These are phyloP conservation scores for Pao palembangensis DNA, from an alignment of 2,113 vertebrate species.

Conservation along the genomic window DNA sequence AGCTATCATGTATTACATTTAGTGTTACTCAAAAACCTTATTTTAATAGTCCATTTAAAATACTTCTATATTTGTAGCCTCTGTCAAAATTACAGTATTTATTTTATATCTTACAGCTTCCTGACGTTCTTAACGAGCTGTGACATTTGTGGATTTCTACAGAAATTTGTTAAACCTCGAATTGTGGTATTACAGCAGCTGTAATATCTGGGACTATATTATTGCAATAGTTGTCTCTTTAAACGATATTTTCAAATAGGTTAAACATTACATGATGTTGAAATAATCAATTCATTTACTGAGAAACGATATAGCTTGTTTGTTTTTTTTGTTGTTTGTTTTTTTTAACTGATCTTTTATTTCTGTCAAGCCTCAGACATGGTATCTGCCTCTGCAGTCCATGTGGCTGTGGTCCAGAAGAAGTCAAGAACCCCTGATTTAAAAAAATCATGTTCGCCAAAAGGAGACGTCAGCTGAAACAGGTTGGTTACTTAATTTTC, in stretches of 20 bases:
- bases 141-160: too few relatives aligned
- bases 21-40: background rate
- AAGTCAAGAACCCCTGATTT: conserved; percentile 94
- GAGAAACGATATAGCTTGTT: background rate
- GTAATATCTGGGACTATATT: too few relatives aligned
- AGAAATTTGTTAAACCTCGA: too few relatives aligned
- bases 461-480: conserved; percentile 95
- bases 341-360: background rate
- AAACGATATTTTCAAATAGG: too few relatives aligned
- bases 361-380: conserved; percentile 89
- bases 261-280: background rate
- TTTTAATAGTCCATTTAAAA: background rate
- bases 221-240: too few relatives aligned
- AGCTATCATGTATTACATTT: conserved; percentile 15
- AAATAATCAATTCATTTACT: background rate
- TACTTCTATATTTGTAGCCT: too few relatives aligned
- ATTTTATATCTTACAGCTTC: too few relatives aligned
- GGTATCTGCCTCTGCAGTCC: conserved; percentile 94
- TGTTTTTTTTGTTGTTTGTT: background rate
- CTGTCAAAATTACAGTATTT: too few relatives aligned
- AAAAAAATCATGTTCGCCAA: conserved; percentile 98
- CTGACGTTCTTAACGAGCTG: too few relatives aligned
- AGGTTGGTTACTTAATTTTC: conserved; percentile 70
- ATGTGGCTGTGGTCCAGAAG: conserved; percentile 93
- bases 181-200: too few relatives aligned